Evolutionary conservation across 2,113 vertebrate genomes (phyloP), one percentile per base, ranked within the genome.

Genomic region (Prunella himalayana): DNA sequence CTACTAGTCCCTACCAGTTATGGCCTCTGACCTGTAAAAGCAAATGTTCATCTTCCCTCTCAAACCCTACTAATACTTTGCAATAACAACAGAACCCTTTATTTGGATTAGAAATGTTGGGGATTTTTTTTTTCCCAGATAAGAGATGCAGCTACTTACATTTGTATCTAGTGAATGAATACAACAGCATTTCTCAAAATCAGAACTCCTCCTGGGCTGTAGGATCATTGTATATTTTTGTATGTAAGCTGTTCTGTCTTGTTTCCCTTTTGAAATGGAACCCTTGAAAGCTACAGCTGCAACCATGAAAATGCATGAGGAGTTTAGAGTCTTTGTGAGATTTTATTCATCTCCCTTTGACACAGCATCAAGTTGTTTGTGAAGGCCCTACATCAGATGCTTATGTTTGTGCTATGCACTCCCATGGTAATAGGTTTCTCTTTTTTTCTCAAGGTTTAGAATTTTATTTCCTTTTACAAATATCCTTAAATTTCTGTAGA

Each of bases 291-390:
- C 75, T 92, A 92, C 93, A 95, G 89, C 89, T 97, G 94, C 92
- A 85, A 91, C 82, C 91, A 96, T 95, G 95, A 96, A 97, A 97
- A 97, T 96, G 90, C 75, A 96, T 97, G 87, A 95, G 87, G 85
- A 90, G 42, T 70, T 97, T 77, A 85, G 78, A 94, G 30, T 57
- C 75, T 95, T 96, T 93, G 89, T 86, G 68, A 95, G 86, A 77
- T 94, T 92, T 76, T 72, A 78, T 81, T 97, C 56, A 76, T 71
- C 45, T 69, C 25, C 70, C 19, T 70, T 75, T 95, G 84, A 97
- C 93, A 96, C 82, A 72, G 41, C 37, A 76, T n/a, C 73, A 86
- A 83, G 57, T 66, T 84, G 65, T 73, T 91, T 84, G 37, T 82
- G 68, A 94, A 89, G 87, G 82, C 90, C 57, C 57, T 95, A 70